phyloP scores from a whole-genome alignment of 2,113 vertebrate genomes.

The Zapornia atra region DNA sequence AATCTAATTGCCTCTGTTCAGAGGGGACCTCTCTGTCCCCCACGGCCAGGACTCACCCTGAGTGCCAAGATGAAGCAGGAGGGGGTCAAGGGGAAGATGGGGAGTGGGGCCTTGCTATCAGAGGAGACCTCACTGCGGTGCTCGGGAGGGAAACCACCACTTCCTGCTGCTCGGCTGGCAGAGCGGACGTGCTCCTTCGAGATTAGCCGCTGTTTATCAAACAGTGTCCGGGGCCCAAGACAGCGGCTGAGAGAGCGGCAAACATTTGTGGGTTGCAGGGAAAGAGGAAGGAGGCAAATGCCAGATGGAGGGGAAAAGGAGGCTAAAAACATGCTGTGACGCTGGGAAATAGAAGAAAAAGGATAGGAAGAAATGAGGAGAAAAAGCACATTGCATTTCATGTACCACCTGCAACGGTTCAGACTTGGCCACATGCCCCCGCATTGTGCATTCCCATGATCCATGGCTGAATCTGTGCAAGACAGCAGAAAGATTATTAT shows the following conservation, averaged over 20 bases:
- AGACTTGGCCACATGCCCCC: not conserved
- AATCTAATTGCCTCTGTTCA: not conserved
- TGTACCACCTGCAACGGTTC: not conserved
- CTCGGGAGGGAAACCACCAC: not conserved
- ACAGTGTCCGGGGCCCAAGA: not conserved
- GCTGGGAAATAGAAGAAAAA: not conserved
- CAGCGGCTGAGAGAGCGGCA: not conserved
- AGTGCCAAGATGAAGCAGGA: not conserved
- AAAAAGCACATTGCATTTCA: not conserved
- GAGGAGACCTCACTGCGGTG: not conserved
- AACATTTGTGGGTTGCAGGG: not conserved
- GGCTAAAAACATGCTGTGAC: not conserved
- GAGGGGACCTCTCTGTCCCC: not conserved
- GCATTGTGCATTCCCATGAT: not conserved
- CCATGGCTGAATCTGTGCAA: not conserved
- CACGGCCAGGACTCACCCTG: not conserved
- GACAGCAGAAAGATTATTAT: not conserved
- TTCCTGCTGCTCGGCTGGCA: not conserved
- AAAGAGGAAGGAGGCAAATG: constrained; percentile 11
- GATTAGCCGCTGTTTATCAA: not conserved
- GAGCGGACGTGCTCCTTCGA: not conserved
- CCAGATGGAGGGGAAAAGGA: not conserved
- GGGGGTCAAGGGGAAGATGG: not conserved
- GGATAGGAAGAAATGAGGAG: not conserved
- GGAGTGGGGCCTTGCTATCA: not conserved